Evolutionary conservation across 2,888 invertebrate genomes (phyloP).

Genomic region (Himalopsyche kuldschensis): DNA sequence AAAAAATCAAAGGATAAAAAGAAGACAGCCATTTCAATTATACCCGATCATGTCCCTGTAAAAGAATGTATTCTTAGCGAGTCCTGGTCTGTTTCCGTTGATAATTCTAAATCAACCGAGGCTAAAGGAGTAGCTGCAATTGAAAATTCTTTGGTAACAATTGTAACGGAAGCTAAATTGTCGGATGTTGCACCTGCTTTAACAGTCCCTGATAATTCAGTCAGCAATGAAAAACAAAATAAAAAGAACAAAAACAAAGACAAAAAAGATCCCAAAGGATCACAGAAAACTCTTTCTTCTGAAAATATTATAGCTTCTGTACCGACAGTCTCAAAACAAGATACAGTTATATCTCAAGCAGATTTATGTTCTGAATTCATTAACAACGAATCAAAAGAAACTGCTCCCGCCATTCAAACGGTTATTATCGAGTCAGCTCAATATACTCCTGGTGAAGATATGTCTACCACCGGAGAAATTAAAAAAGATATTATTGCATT

Average conservation of each 20-base stretch:
- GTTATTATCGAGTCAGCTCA: background rate
- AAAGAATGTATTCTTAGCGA: background rate
- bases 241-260: background rate
- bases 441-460: background rate
- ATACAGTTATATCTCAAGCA: background rate
- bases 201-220: background rate
- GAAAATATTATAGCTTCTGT: background rate
- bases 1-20: slow-evolving; percentile 9
- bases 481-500: slow-evolving; percentile 8
- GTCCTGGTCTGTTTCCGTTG: background rate
- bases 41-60: background rate
- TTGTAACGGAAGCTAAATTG: background rate
- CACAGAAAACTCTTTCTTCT: background rate
- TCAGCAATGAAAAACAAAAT: background rate
- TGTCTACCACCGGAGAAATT: background rate
- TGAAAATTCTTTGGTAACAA: background rate
- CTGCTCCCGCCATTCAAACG: background rate
- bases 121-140: background rate
- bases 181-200: background rate
- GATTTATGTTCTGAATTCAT: background rate
- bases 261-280: background rate
- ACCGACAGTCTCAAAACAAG: background rate
- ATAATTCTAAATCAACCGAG: background rate
- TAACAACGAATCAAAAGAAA: background rate
- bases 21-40: background rate